phyloP scores from a whole-genome alignment of 2,797 vertebrate genomes.

The Melanotaenia trifasciata region DNA sequence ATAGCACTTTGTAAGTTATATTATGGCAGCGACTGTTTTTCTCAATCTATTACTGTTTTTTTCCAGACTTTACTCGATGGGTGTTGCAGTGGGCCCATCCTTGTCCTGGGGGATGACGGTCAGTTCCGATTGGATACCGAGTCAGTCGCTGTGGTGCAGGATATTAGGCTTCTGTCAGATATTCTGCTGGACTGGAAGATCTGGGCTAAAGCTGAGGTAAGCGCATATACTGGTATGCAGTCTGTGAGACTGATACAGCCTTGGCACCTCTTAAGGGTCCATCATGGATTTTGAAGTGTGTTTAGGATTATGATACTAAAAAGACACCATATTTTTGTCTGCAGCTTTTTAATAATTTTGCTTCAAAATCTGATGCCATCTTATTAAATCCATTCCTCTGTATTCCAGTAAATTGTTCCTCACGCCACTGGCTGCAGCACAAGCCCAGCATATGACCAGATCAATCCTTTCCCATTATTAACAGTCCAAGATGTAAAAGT shows the following conservation, averaged over 20 bases:
- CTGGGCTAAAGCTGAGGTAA: slow-evolving; percentile 96
- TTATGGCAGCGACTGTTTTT: slow-evolving; percentile 8
- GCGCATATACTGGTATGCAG: neutral
- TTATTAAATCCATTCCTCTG: neutral
- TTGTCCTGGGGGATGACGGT: slow-evolving; percentile 85
- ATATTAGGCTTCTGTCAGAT: slow-evolving; percentile 90
- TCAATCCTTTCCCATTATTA: neutral
- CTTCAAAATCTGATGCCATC: neutral
- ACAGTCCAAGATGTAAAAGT: neutral
- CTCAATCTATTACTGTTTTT: slow-evolving; percentile 22
- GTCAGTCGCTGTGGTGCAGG: slow-evolving; percentile 91
- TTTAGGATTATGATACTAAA: neutral
- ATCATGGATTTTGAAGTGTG: neutral
- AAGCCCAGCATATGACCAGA: no score
- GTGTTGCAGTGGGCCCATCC: slow-evolving; percentile 90
- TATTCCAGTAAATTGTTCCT: neutral
- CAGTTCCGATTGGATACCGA: slow-evolving; percentile 88
- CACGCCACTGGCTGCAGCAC: neutral
- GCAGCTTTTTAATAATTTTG: neutral
- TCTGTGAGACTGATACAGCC: neutral
- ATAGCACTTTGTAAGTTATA: neutral
- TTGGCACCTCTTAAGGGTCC: neutral
- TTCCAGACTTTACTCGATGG: slow-evolving; percentile 91
- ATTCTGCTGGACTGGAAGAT: slow-evolving; percentile 97
- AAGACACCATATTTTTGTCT: neutral